Conservation (phyloP, 2,888 invertebrate genomes). For the Phengaris arion region DNA sequence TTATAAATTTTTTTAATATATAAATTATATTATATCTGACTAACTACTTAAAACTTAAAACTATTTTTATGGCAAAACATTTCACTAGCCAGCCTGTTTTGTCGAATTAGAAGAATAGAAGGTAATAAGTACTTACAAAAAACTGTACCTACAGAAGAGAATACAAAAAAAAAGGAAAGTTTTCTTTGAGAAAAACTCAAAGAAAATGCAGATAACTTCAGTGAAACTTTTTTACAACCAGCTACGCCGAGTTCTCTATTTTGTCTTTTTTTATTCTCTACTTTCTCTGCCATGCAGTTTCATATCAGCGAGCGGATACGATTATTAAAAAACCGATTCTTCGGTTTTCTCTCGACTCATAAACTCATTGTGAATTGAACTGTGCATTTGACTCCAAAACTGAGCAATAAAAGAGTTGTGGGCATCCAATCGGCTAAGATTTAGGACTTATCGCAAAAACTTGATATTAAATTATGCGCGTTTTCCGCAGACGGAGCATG, state of each 20-base stretch:
- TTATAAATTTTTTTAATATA: no score
- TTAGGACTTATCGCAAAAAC: constrained; percentile 7
- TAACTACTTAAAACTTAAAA: no score
- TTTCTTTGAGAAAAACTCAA: neutral
- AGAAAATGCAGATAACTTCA: neutral
- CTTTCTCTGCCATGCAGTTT: neutral
- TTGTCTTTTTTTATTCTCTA: neutral
- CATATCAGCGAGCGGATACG: neutral
- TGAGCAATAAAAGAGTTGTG: constrained; percentile 20
- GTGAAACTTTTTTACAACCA: constrained; percentile 4
- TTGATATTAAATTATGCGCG: constrained; percentile 16
- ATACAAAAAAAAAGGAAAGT: neutral
- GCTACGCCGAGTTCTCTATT: neutral
- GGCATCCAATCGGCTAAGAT: constrained; percentile 20
- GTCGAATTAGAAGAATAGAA: no score
- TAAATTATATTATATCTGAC: no score
- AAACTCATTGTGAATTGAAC: constrained; percentile 16
- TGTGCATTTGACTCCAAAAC: constrained; percentile 14
- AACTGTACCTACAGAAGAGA: neutral
- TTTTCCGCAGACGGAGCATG: constrained; percentile 1
- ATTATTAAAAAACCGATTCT: constrained; percentile 5
- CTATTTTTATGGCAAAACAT: no score
- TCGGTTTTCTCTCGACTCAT: constrained; percentile 12
- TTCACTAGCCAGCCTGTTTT: no score
- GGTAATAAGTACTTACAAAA: no score